Percentiles rank a stretch among this genome's conserved stretches.
Conservation (phyloP, 2,113 vertebrate species). For the Felis catus region F.catus_Fca126_mat1.0 CM031417.1:7235501-7236000, state of each 20-base stretch:
- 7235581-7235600: neutral
- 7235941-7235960: neutral
- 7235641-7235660: neutral
- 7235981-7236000: conserved; percentile 52
- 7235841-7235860: neutral
- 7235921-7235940: conserved; percentile 3
- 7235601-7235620: neutral
- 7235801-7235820: neutral
- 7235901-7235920: neutral
- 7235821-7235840: neutral
- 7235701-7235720: neutral
- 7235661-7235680: neutral
- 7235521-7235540: neutral
- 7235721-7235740: neutral
- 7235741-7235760: neutral
- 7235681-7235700: neutral
- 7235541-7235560: neutral
- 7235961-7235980: conserved; percentile 57
- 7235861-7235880: neutral
- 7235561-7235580: neutral
- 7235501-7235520: neutral
- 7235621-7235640: neutral
- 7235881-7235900: neutral
- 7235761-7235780: neutral
- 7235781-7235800: neutral